phyloP scores from a whole-genome alignment of 2,113 vertebrate species.

The Rhodinocichla rosea region DNA sequence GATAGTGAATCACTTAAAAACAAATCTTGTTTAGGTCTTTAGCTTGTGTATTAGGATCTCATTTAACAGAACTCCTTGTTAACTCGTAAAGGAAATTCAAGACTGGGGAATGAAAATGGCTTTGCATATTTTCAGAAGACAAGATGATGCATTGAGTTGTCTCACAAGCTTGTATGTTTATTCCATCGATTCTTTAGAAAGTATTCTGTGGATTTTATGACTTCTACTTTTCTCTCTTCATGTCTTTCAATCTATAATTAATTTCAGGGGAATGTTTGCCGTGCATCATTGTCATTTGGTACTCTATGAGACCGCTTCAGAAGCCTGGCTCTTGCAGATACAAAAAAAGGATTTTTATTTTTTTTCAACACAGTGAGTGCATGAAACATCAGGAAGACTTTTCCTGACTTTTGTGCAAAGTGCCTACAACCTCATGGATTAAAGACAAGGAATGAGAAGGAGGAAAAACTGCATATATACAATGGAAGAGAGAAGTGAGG shows the following conservation, averaged over 20 bases:
- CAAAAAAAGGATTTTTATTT: neutral
- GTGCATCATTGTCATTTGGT: neutral
- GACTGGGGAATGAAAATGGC: constrained; percentile 26
- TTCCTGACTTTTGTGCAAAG: neutral
- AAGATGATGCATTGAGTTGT: constrained; percentile 37
- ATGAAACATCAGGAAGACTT: neutral
- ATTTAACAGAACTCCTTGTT: constrained; percentile 50
- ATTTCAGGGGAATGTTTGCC: neutral
- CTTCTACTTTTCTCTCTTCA: constrained; percentile 13
- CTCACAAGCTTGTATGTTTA: constrained; percentile 23
- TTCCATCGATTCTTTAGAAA: constrained; percentile 8
- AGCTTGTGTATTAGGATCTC: constrained; percentile 15
- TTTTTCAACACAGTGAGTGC: neutral
- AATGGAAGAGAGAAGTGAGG: neutral
- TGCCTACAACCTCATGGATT: neutral
- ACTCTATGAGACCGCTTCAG: neutral
- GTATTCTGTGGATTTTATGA: constrained; percentile 26
- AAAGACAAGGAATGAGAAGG: neutral
- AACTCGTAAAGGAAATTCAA: constrained; percentile 61
- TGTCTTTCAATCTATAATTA: constrained; percentile 38
- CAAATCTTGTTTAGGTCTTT: constrained; percentile 45
- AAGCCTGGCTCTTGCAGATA: neutral
- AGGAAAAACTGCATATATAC: neutral
- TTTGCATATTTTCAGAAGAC: neutral
- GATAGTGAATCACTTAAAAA: constrained; percentile 25